Evolutionary conservation across 2,888 invertebrate genomes (phyloP).

Genomic region (Epirrhoe tristata): DNA sequence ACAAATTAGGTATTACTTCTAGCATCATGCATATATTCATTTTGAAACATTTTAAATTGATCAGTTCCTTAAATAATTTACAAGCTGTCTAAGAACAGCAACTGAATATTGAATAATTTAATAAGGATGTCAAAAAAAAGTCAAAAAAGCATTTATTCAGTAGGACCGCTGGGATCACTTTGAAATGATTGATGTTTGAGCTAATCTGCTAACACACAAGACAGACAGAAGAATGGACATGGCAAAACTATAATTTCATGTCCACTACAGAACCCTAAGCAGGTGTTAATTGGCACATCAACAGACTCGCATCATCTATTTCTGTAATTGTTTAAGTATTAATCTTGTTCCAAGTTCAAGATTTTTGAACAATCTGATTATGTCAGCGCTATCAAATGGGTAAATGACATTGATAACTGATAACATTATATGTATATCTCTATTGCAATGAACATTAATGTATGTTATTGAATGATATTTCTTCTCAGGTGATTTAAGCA

Average conservation of each 20-base stretch:
- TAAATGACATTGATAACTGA: conserved; percentile 13
- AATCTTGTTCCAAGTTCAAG: conserved; percentile 6
- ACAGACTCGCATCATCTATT: neutral
- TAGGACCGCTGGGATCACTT: no score
- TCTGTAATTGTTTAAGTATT: neutral
- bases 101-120: no score
- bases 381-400: conserved; percentile 8
- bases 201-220: no score
- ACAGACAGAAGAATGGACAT: no score
- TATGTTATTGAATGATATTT: neutral
- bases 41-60: neutral
- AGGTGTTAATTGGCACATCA: neutral
- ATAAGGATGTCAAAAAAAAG: no score
- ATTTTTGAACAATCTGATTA: neutral
- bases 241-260: no score
- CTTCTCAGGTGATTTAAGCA: no score
- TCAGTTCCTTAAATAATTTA: no score
- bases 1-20: neutral
- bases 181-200: no score
- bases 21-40: neutral
- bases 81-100: no score
- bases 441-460: neutral
- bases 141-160: no score
- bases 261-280: no score
- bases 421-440: neutral